A percentile compares a stretch with the other conserved stretches of the same genome.
phyloP scores from a whole-genome alignment of 2,888 invertebrate species.

The Plagiodera versicolora region DNA sequence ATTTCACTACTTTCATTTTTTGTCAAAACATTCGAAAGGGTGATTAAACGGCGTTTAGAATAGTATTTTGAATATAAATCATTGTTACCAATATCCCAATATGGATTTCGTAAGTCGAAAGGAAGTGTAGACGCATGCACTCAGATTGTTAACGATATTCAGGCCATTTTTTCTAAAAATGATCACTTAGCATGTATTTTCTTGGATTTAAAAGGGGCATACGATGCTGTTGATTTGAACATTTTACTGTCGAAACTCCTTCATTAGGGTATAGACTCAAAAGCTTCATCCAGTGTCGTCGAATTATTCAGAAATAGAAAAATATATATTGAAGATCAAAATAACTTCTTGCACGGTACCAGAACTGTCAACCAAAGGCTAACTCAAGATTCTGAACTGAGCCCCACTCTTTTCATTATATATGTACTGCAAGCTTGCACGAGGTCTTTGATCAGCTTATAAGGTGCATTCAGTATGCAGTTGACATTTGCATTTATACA shows the following conservation, averaged over 20 bases:
- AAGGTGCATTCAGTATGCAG: constrained; percentile 2
- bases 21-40: constrained; percentile 1
- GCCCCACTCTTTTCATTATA: not conserved
- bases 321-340: too few relatives aligned
- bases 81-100: not conserved
- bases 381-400: too few relatives aligned
- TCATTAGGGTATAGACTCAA: not conserved
- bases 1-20: not conserved
- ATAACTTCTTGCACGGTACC: too few relatives aligned
- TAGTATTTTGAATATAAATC: not conserved
- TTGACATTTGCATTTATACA: constrained; percentile 4
- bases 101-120: too few relatives aligned
- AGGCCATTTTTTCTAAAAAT: not conserved
- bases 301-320: constrained; percentile 1
- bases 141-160: too few relatives aligned
- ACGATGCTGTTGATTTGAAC: constrained; percentile 2
- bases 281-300: not conserved
- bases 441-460: not conserved
- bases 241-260: not conserved
- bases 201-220: constrained; percentile 6
- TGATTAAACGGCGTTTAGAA: constrained; percentile 1
- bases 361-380: too few relatives aligned
- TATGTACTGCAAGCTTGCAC: constrained; percentile 2
- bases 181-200: too few relatives aligned
- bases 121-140: too few relatives aligned